Conservation (phyloP, 2,888 invertebrate species). For the Acleris literana region DNA sequence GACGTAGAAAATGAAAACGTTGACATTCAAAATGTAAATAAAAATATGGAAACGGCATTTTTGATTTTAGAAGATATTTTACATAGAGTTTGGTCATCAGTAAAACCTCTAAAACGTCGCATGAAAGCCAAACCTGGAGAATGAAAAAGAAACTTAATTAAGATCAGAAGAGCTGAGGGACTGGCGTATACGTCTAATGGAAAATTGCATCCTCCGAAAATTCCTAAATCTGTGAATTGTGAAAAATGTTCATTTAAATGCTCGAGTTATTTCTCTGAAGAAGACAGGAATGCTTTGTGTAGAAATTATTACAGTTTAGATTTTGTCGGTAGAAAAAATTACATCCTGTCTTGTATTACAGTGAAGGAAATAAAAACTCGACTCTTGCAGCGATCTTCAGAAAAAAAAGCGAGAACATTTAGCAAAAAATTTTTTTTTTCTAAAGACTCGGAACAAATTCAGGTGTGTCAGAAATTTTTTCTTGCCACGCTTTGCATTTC, state of each 20-base stretch:
- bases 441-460: slow-evolving; percentile 21
- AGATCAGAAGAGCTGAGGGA: background rate
- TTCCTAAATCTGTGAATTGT: slow-evolving; percentile 17
- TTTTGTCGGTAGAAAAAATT: background rate
- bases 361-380: slow-evolving; percentile 11
- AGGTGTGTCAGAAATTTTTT: slow-evolving; percentile 40
- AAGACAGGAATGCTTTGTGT: slow-evolving; percentile 2
- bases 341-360: slow-evolving; percentile 14
- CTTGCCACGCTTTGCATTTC: slow-evolving; percentile 37
- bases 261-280: slow-evolving; percentile 12
- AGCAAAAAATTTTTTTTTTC: slow-evolving; percentile 36
- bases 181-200: slow-evolving; percentile 15
- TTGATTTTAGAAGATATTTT: background rate
- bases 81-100: background rate
- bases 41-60: background rate
- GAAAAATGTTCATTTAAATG: slow-evolving; percentile 31
- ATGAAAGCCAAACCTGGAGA: background rate
- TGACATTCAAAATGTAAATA: background rate
- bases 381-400: slow-evolving; percentile 12
- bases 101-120: background rate
- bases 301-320: background rate
- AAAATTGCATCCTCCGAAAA: slow-evolving; percentile 8
- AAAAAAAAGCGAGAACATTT: slow-evolving; percentile 13
- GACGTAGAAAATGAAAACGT: background rate
- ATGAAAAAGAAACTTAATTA: background rate